phyloP scores from a whole-genome alignment of 2,113 vertebrate genomes.

The Alaudala cheleensis region DNA sequence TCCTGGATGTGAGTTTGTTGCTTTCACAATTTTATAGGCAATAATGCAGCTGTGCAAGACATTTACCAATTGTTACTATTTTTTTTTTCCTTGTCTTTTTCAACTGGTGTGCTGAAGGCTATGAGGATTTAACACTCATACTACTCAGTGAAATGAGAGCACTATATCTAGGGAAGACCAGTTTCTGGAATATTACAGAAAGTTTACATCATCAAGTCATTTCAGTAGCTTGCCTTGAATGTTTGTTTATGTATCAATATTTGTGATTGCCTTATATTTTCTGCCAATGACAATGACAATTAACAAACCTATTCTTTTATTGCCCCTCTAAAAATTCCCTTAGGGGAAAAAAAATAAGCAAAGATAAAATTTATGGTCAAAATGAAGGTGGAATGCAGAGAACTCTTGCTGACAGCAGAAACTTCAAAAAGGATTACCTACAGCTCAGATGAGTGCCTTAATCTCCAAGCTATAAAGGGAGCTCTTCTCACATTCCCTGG shows the following conservation, averaged over 20 bases:
- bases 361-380: neutral
- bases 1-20: constrained; percentile 29
- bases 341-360: no score
- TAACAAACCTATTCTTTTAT: neutral
- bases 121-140: constrained; percentile 24
- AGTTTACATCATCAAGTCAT: neutral
- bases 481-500: neutral
- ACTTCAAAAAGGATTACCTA: constrained; percentile 3
- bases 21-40: constrained; percentile 44
- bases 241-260: neutral
- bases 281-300: neutral
- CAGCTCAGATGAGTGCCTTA: neutral
- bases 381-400: neutral
- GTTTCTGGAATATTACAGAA: neutral
- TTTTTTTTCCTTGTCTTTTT: neutral
- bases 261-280: neutral
- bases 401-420: neutral
- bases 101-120: neutral
- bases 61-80: constrained; percentile 47
- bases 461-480: constrained; percentile 12
- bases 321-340: neutral
- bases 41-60: constrained; percentile 64
- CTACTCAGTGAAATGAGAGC: neutral
- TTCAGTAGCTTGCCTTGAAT: neutral
- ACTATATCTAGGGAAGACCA: neutral